A percentile compares a stretch with the other conserved stretches of the same genome.
phyloP scores from a whole-genome alignment of 2,113 vertebrate genomes.

The Bos javanicus region DNA sequence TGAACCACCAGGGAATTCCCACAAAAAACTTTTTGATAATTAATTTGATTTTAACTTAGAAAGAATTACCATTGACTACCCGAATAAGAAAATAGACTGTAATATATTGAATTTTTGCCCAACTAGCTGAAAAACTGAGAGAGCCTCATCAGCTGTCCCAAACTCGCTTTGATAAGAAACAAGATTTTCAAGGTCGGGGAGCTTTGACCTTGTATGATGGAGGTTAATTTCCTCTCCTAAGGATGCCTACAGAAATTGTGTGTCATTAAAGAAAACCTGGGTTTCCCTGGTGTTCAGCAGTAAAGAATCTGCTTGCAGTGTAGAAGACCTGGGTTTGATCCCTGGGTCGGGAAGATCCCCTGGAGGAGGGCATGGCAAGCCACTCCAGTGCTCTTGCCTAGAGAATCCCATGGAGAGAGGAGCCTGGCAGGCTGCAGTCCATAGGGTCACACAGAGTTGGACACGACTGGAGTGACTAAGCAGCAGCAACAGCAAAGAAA shows the following conservation, averaged over 20 bases:
- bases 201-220: background rate
- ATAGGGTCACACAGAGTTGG: background rate
- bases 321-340: background rate
- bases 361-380: background rate
- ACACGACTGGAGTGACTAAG: fast-evolving
- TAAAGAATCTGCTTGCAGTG: background rate
- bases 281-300: background rate
- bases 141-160: background rate
- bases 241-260: background rate
- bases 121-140: background rate
- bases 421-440: background rate
- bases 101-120: background rate
- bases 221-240: background rate
- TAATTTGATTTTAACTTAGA: background rate
- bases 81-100: background rate
- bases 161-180: background rate
- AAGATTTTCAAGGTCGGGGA: background rate
- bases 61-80: background rate
- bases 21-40: background rate
- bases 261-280: background rate
- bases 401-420: background rate
- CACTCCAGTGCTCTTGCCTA: background rate
- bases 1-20: background rate
- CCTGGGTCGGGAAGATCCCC: background rate
- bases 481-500: background rate